Evolutionary conservation across 1,140 invertebrate genomes (phyloP), one percentile per base, ranked within the genome.

Genomic region (Meteorus sp.): DNA sequence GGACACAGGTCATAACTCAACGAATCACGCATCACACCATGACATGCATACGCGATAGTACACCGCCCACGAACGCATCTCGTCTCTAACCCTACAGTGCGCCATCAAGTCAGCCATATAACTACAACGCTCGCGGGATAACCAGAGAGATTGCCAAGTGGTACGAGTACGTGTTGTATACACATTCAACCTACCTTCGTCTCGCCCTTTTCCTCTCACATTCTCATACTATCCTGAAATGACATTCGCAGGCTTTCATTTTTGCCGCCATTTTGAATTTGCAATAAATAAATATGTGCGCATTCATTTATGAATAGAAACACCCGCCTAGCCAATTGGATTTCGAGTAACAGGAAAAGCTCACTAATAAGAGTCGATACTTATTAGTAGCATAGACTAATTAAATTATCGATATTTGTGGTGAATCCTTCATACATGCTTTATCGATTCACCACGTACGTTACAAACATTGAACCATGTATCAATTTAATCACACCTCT

Each of bases 1-100:
- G 50, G 37, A 52, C 50, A 31, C 17, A 31, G 61, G 35, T 55
- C 61, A 59, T 63, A 63, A 63, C 51, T 63, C 61, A 60, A 60
- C 57, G 56, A 60, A 60, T 63, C 52, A 53, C 41, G 53, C 54
- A n/a, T 45, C 54, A n/a, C n/a, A 44, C 54, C 29, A 33, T 45
- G 19, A 27, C 15, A 13, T 52, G 35, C 25, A 35, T 31, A 6
- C 13, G 29, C 37, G 52, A 55, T 41, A 44, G 25, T 31, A 19
- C 20, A 13, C 52, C 52, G 8, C 23, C 29, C 3, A 5, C 35
- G 6, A 9, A n/a, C 39, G 11, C n/a, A n/a, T n/a, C n/a, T n/a
- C n/a, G n/a, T n/a, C n/a, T n/a, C n/a, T n/a, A n/a, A n/a, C n/a
- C n/a, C n/a, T n/a, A n/a, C n/a, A 27, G 6, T 17, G 31, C 17